Conservation (phyloP, 2,888 invertebrate genomes). For the Euplexia lucipara region DNA sequence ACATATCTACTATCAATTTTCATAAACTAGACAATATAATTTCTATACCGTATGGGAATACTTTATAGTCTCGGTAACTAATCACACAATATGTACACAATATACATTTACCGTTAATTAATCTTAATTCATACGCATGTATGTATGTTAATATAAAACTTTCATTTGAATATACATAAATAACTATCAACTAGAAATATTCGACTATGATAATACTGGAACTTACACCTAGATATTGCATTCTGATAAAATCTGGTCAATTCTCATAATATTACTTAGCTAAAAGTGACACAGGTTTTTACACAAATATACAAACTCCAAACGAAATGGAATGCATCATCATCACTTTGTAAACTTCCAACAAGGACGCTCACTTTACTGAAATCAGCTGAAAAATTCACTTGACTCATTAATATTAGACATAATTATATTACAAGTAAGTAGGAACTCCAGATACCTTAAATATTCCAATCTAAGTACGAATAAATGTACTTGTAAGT, state of each 20-base stretch:
- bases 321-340: conserved; percentile 79
- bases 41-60: conserved; percentile 40
- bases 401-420: conserved; percentile 61
- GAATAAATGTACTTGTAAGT: conserved; percentile 63
- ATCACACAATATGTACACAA: conserved; percentile 81
- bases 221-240: conserved; percentile 89
- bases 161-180: conserved; percentile 86
- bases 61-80: conserved; percentile 65
- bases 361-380: conserved; percentile 32
- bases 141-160: conserved; percentile 80
- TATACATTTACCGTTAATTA: conserved; percentile 75
- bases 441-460: conserved; percentile 88
- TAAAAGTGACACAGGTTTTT: conserved; percentile 81
- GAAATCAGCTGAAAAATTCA: conserved; percentile 43
- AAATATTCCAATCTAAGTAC: conserved; percentile 68
- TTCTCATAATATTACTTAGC: conserved; percentile 83
- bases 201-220: conserved; percentile 89
- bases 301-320: conserved; percentile 84
- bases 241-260: conserved; percentile 90
- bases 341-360: conserved; percentile 61
- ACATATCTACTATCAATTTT: conserved; percentile 53
- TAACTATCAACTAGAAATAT: conserved; percentile 84
- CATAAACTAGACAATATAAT: conserved; percentile 43
- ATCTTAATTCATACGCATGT: conserved; percentile 65
- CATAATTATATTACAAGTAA: conserved; percentile 77